Conservation (phyloP, 2,888 invertebrate species). For the Lutraria lutraria region DNA sequence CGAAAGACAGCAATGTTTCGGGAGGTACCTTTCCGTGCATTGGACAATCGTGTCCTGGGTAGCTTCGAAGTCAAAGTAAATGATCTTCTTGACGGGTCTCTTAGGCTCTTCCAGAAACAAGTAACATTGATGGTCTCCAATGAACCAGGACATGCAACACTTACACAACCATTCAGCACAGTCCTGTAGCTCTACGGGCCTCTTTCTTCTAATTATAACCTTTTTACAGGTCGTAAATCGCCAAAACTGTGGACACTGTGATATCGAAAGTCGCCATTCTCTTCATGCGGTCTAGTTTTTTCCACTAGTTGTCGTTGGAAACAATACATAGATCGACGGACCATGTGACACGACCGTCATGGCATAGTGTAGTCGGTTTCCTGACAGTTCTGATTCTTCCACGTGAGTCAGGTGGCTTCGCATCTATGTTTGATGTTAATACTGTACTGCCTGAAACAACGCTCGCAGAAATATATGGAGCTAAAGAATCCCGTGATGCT, state of each 20-base stretch:
- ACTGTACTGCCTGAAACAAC: slow-evolving; percentile 27
- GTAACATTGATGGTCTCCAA: neutral
- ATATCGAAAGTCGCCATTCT: neutral
- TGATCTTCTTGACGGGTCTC: neutral
- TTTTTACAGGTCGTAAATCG: neutral
- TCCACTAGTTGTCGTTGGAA: neutral
- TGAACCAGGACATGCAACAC: neutral
- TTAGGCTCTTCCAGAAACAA: neutral
- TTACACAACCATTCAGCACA: neutral
- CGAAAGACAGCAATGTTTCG: neutral
- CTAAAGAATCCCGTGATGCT: slow-evolving; percentile 38
- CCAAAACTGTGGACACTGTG: neutral
- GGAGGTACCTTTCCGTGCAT: neutral
- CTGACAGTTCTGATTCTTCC: neutral
- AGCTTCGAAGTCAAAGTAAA: neutral
- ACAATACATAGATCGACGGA: neutral
- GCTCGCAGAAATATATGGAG: slow-evolving; percentile 35
- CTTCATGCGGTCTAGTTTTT: neutral
- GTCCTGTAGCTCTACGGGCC: neutral
- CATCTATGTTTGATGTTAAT: neutral
- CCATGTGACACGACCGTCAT: neutral
- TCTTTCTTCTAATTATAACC: neutral
- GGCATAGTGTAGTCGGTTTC: neutral
- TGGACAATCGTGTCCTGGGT: neutral
- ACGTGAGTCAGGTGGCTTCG: neutral